Evolutionary conservation across 2,888 invertebrate species (phyloP).

Genomic region (Calephelis perditalis): DNA sequence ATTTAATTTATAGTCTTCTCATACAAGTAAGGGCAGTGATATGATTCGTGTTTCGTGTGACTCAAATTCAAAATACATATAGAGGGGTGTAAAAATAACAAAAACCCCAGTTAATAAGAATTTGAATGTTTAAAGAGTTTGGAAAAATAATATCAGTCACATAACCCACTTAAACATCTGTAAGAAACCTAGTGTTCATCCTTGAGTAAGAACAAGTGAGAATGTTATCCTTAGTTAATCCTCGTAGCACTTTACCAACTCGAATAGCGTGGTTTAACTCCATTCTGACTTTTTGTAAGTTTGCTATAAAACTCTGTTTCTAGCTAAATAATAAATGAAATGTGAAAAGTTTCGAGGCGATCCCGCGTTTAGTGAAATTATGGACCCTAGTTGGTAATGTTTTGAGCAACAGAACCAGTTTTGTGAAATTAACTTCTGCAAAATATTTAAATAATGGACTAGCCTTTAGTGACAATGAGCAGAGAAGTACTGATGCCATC

Average conservation of each 20-base stretch:
- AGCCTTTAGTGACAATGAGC: slow-evolving; percentile 3
- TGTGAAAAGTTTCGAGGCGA: slow-evolving; percentile 34
- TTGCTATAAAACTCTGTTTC: slow-evolving; percentile 31
- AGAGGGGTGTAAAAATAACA: no score
- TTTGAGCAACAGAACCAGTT: slow-evolving; percentile 30
- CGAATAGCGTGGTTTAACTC: slow-evolving; percentile 8
- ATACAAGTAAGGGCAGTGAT: no score
- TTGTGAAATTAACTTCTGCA: slow-evolving; percentile 12
- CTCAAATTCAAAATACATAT: no score
- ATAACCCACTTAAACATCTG: neutral
- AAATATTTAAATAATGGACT: slow-evolving; percentile 6
- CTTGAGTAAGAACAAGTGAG: slow-evolving; percentile 4
- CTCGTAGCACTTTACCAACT: slow-evolving; percentile 7
- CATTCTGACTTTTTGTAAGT: slow-evolving; percentile 24
- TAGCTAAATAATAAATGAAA: slow-evolving; percentile 37
- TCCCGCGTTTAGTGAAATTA: slow-evolving; percentile 33
- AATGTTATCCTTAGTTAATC: slow-evolving; percentile 11
- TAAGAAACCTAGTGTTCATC: neutral
- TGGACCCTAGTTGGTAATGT: slow-evolving; percentile 30
- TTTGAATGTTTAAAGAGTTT: no score
- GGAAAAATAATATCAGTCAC: neutral
- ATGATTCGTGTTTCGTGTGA: no score
- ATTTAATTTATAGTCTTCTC: no score
- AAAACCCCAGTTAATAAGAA: no score
- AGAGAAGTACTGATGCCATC: neutral